A percentile compares a stretch with the other conserved stretches of the same genome.
Evolutionary conservation across 2,797 vertebrate genomes (phyloP).

Genomic region (Poecilia velifera): DNA sequence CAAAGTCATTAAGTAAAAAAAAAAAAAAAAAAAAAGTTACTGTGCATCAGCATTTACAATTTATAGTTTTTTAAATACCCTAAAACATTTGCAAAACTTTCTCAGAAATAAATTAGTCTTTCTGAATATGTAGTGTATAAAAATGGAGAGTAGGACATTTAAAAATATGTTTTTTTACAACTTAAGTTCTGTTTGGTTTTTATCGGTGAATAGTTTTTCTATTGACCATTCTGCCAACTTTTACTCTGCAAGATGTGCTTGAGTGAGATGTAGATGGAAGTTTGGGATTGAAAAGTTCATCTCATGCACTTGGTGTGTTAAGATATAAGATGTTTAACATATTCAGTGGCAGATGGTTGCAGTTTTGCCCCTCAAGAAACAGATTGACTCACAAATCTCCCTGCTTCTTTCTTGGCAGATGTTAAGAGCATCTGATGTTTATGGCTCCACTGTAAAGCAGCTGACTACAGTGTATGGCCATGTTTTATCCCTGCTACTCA

Average conservation of each 20-base stretch:
- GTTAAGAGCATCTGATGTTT: conserved; percentile 60
- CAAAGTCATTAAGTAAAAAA: not conserved
- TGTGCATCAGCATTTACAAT: not conserved
- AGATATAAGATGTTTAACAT: conserved; percentile 59
- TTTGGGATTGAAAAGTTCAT: conserved; percentile 33
- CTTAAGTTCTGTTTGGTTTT: not conserved
- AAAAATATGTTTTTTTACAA: not conserved
- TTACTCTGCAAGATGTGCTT: conserved; percentile 23
- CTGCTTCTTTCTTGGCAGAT: conserved; percentile 59
- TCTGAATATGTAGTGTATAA: not conserved
- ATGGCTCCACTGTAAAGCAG: conserved; percentile 45
- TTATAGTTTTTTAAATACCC: not conserved
- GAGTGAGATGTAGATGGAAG: conserved; percentile 16
- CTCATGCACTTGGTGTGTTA: conserved; percentile 40
- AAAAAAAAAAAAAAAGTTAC: not conserved
- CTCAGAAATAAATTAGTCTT: not conserved
- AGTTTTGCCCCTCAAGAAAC: conserved; percentile 59
- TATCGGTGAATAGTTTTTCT: not conserved
- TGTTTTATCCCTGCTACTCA: conserved; percentile 42
- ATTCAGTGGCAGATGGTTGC: conserved; percentile 64
- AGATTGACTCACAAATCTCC: conserved; percentile 68
- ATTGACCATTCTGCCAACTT: conserved; percentile 13
- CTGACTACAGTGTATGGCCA: conserved; percentile 41
- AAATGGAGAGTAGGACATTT: not conserved
- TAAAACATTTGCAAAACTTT: not conserved